Conservation (phyloP, 2,113 vertebrate species). For the Brachionichthys hirsutus region DNA sequence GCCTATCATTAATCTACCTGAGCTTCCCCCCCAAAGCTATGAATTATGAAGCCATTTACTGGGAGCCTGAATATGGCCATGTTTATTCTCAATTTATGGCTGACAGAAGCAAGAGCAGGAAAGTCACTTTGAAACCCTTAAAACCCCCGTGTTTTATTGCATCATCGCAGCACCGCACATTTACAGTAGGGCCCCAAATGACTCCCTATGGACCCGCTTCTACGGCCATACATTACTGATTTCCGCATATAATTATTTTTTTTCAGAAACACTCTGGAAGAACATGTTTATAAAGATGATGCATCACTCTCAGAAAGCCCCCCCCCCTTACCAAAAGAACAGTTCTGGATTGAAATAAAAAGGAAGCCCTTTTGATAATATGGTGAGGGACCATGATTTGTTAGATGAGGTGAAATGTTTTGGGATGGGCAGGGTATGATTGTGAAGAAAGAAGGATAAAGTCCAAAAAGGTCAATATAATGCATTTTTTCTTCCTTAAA, state of each 20-base stretch:
- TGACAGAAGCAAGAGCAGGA: slow-evolving; percentile 89
- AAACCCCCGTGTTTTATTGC: slow-evolving; percentile 86
- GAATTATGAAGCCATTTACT: slow-evolving; percentile 94
- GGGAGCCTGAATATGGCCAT: slow-evolving; percentile 82
- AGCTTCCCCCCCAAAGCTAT: slow-evolving; percentile 78
- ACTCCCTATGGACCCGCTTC: slow-evolving; percentile 86
- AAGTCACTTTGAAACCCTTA: slow-evolving; percentile 92
- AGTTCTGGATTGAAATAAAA: slow-evolving; percentile 67
- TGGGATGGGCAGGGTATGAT: neutral
- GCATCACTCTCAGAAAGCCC: slow-evolving; percentile 97
- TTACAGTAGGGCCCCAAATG: slow-evolving; percentile 86
- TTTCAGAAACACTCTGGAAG: slow-evolving; percentile 86
- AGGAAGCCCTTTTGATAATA: slow-evolving; percentile 56
- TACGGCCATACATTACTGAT: slow-evolving; percentile 91
- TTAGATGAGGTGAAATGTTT: slow-evolving; percentile 37
- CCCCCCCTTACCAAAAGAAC: slow-evolving; percentile 72
- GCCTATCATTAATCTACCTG: slow-evolving; percentile 71
- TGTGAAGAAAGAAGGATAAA: too few species aligned
- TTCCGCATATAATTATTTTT: slow-evolving; percentile 91
- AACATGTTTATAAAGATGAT: slow-evolving; percentile 93
- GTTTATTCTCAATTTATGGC: slow-evolving; percentile 98
- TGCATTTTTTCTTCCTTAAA: too few species aligned
- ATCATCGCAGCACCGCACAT: slow-evolving; percentile 81
- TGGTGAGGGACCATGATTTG: neutral
- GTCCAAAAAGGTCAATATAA: too few species aligned